Percentiles rank a stretch among this genome's conserved stretches.
Conservation (phyloP, 2,888 invertebrate genomes). For the Trimorus sp. region DNA sequence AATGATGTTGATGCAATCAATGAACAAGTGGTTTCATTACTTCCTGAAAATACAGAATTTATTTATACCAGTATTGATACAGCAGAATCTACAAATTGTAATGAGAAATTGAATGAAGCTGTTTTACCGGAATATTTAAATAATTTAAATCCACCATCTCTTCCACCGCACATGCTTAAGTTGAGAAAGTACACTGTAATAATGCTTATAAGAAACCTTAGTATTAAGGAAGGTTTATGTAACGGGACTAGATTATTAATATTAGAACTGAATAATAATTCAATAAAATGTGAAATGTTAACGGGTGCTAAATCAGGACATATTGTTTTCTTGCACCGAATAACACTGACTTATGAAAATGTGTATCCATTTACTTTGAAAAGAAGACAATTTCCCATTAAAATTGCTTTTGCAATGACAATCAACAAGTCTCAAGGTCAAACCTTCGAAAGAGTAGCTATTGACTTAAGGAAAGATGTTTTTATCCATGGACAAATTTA, state of each 20-base stretch:
- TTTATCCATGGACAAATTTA: slow-evolving; percentile 20
- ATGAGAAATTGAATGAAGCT: slow-evolving; percentile 21
- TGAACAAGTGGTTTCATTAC: background rate
- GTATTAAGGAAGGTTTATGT: no score
- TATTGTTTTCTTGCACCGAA: slow-evolving; percentile 11
- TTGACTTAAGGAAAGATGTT: slow-evolving; percentile 15
- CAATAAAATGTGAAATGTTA: slow-evolving; percentile 1
- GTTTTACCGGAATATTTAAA: slow-evolving; percentile 20
- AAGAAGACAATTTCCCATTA: slow-evolving; percentile 12
- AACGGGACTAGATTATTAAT: slow-evolving; percentile 11
- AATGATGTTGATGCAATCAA: background rate
- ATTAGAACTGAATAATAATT: slow-evolving; percentile 4
- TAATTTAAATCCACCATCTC: slow-evolving; percentile 13
- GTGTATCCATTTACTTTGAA: slow-evolving; percentile 1
- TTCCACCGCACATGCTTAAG: slow-evolving; percentile 31
- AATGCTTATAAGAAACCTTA: slow-evolving; percentile 8
- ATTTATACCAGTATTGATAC: slow-evolving; percentile 26
- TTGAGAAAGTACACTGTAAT: slow-evolving; percentile 28
- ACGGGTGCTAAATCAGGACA: slow-evolving; percentile 1
- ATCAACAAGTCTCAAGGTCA: slow-evolving; percentile 23
- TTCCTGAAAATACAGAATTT: background rate
- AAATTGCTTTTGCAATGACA: slow-evolving; percentile 22
- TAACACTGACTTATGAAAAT: slow-evolving; percentile 11
- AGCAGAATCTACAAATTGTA: slow-evolving; percentile 6
- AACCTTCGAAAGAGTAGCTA: no score